These are phyloP conservation scores for Elanus axillaris DNA, from an alignment of 2,113 vertebrate species.

Conservation along the genomic window DNA sequence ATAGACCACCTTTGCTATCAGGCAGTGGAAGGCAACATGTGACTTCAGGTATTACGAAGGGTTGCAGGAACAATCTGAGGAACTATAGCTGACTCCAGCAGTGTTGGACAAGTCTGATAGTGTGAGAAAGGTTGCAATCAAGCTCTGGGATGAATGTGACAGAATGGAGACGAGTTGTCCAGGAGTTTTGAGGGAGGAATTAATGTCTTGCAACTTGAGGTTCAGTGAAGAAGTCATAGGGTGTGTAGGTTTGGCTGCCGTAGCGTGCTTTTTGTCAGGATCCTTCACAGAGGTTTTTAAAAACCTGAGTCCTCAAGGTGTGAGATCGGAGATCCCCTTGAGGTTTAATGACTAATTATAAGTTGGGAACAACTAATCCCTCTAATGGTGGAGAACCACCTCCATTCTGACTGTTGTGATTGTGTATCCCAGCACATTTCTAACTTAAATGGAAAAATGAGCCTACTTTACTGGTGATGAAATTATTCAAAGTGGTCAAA, in stretches of 20 bases:
- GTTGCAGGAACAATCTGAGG: background rate
- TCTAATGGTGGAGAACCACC: background rate
- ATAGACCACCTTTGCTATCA: background rate
- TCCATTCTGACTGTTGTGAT: background rate
- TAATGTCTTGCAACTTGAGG: accelerated
- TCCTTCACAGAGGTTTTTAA: background rate
- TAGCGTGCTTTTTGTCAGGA: background rate
- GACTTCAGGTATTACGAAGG: background rate
- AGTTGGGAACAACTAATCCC: background rate
- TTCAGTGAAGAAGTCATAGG: background rate
- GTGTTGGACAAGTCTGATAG: background rate
- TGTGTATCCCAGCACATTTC: background rate
- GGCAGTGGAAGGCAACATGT: background rate
- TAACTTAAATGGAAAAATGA: background rate
- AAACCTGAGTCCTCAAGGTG: background rate
- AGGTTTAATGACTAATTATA: background rate
- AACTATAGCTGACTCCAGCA: background rate
- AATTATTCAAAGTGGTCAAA: background rate
- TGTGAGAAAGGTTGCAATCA: background rate
- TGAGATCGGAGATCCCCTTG: background rate
- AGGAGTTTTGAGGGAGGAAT: background rate
- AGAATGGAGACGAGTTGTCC: background rate
- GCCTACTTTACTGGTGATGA: background rate
- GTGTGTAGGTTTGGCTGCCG: background rate
- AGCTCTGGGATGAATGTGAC: background rate